Conservation (phyloP, 2,888 invertebrate species). For the Drosophila nigricruria region DNA sequence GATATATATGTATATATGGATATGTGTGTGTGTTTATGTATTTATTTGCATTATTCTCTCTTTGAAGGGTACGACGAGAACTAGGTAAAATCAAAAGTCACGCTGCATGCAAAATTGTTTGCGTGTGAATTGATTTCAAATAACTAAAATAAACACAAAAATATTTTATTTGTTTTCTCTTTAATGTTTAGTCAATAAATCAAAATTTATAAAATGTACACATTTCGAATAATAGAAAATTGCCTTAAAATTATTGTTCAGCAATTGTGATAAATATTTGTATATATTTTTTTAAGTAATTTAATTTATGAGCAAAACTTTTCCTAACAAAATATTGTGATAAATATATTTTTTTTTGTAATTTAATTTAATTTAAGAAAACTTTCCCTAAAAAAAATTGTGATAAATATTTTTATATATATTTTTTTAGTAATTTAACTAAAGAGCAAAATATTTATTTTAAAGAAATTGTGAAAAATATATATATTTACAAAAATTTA, state of each 20-base stretch:
- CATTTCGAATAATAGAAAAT: background rate
- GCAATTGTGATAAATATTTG: background rate
- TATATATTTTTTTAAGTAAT: background rate
- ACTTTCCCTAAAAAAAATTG: too few species aligned
- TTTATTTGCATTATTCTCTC: slow-evolving; percentile 53
- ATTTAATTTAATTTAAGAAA: background rate
- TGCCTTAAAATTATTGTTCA: background rate
- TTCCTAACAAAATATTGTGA: background rate
- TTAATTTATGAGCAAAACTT: background rate
- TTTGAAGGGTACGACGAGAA: slow-evolving; percentile 21
- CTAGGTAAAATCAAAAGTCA: slow-evolving; percentile 38
- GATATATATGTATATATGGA: slow-evolving; percentile 18
- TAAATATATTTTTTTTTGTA: background rate
- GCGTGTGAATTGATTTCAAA: slow-evolving; percentile 70
- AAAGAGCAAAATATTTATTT: background rate
- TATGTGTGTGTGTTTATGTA: slow-evolving; percentile 5
- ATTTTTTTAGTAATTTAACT: background rate
- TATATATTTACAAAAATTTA: too few species aligned
- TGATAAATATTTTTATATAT: too few species aligned
- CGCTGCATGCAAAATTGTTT: slow-evolving; percentile 33
- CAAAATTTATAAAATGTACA: slow-evolving; percentile 4
- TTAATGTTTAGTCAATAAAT: slow-evolving; percentile 19
- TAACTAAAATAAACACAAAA: slow-evolving; percentile 55
- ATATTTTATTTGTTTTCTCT: slow-evolving; percentile 19
- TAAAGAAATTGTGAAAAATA: too few species aligned